Percentiles rank a stretch among this genome's conserved stretches.
Evolutionary conservation across 2,113 vertebrate genomes (phyloP).

Genomic region (Meleagris gallopavo): DNA sequence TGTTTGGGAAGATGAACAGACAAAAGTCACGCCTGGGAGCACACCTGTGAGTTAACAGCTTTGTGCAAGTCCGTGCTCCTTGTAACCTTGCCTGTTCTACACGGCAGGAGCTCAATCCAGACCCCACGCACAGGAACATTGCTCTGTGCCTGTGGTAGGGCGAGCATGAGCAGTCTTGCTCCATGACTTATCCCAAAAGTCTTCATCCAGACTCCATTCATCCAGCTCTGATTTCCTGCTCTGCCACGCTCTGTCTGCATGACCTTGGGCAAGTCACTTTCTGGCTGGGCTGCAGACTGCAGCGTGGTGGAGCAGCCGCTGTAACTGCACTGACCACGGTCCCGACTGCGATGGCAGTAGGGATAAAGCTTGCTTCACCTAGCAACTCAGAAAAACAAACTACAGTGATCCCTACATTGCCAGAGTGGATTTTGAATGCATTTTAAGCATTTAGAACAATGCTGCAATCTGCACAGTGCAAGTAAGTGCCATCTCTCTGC

Average conservation of each 20-base stretch:
- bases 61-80: not conserved
- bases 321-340: not conserved
- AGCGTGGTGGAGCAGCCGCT: not conserved
- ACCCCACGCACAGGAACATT: not conserved
- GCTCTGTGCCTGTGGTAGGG: not conserved
- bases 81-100: not conserved
- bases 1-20: not conserved
- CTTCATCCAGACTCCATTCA: not conserved
- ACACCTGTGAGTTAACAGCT: not conserved
- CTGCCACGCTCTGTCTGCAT: not conserved
- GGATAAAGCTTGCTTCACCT: not conserved
- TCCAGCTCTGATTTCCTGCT: constrained; percentile 9
- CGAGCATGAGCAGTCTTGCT: not conserved
- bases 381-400: not conserved
- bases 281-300: constrained; percentile 60
- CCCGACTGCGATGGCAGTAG: not conserved
- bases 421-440: not conserved
- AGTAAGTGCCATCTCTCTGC: not conserved
- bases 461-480: not conserved
- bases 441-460: not conserved
- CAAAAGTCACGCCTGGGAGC: not conserved
- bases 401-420: not conserved
- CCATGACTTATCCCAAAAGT: not conserved
- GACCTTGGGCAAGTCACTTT: constrained; percentile 58
- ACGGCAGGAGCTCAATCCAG: not conserved